Base-by-base conservation (phyloP, 2,888 invertebrate genomes). In the Tachina lurida region DNA sequence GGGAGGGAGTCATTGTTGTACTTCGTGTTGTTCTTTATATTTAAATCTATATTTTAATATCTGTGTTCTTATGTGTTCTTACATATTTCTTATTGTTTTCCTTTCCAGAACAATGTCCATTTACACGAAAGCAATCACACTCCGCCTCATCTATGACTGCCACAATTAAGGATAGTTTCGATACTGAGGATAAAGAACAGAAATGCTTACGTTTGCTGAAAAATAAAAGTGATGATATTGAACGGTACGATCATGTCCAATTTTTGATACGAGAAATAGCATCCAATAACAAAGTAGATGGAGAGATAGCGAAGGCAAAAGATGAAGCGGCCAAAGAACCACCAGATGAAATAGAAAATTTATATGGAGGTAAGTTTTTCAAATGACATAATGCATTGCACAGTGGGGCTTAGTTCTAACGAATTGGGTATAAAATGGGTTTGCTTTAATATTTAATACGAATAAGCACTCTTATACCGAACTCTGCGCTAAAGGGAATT, bases 241-340 rank as follows among this genome's bases (percentile, higher is more conserved):
- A 93, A 88, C 91, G 92, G 70, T 96, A 96, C 86, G 98, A 98
- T 92, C 98, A 98, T 91, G 97, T 97, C 0, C 97, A 97, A 93
- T 98, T 98, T 92, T 94, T 97, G 81, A 98, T 98, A 90, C 97
- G 97, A 2, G 97, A 98, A 92, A 96, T 95, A 68, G 95, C 95
- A 22, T 94, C 95, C 60, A 89, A 88, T 5, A 88, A 89, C 73
- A 90, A 90, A 71, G 87, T 89, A 9, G 95, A 96, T 0, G 95
- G 95, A 93, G 95, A 95, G 76, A 95, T 95, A 77, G 94, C 95
- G 62, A 84, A 88, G 52, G 86, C 88, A 22, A 88, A 89, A 60
- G 91, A 92, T 31, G 92, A 92, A 73, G 91, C 91, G 12, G 77
- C 75, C 22, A 91, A 90, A 80, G 92, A 92, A 74, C 89, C 89